Base-by-base conservation (phyloP, 92 coral and sea anemone species). In the Epizoanthus ramosus region DNA sequence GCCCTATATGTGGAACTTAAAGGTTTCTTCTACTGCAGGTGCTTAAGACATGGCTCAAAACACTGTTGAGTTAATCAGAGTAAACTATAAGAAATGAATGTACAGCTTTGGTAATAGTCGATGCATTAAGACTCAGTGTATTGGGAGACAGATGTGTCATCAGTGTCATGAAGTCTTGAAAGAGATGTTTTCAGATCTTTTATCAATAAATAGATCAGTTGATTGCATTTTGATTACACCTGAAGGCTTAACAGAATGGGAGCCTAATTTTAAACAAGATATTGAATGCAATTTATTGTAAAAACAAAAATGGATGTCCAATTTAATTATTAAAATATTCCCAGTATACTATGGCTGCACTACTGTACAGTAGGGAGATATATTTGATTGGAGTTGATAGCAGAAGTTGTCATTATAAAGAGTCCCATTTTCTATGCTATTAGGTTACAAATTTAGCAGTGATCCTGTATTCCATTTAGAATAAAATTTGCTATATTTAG, bases 191-290 rank as follows among this genome's bases (percentile, higher is more conserved):
- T 77, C 60, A 17, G 14, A 8, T 23, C 41, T 76, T 76, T 76
- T 60, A 63, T 77, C 82, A 77, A 77, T 33, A 77, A 61, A 39
- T 19, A 10, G 57, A 43, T 60, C 70, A 14, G 17, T 61, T 35
- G 17, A 61, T 61, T 77, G 52, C 71, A 75, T 61, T 60, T 77
- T 37, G 57, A 60, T 77, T 67, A 39, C 13, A 77, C 71, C 41
- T 60, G 13, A 21, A 50, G 16, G 70, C 68, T 14, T 61, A 35
- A 73, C 18, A 12, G 45, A 4, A 33, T 57, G 24, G 10, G 10
- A 61, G 13, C 23, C 54, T 50, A 50, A 50, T 50, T 50, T 50
- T 28, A 33, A 41, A 37, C 15, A 60, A 73, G 31, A 28, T 28
- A 73, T 24, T 41, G 43, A 18, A 33, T 8, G 10, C 18, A 58